Conservation (phyloP, 2,797 vertebrate species). For the Rhinella marina region DNA sequence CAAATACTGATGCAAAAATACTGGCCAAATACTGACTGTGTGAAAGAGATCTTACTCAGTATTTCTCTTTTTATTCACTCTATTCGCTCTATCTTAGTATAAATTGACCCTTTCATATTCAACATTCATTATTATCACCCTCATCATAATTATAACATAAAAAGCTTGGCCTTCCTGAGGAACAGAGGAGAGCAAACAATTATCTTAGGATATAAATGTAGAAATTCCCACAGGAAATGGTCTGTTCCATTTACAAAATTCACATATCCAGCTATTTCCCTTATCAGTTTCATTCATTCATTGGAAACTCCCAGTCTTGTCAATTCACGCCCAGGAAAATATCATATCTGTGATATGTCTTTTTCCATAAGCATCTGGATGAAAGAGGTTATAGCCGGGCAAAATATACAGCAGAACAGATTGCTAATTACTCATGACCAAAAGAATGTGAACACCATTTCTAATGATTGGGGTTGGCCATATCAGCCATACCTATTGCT, state of each 20-base stretch:
- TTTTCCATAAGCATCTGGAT: neutral
- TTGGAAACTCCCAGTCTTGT: slow-evolving; percentile 29
- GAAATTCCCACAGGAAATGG: neutral
- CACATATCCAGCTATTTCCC: neutral
- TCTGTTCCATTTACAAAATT: neutral
- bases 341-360: neutral
- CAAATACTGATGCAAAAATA: no score
- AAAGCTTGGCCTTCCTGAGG: neutral
- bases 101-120: neutral
- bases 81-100: neutral
- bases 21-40: no score
- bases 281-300: slow-evolving; percentile 11
- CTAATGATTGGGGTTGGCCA: no score
- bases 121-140: neutral
- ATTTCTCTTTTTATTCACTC: neutral
- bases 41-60: no score
- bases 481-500: neutral
- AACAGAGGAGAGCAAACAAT: neutral
- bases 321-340: neutral
- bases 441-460: neutral
- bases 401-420: neutral
- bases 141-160: neutral
- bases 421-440: neutral
- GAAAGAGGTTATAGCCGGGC: neutral
- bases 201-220: neutral